phyloP scores from a whole-genome alignment of 2,888 invertebrate species.

The Spodoptera exigua region DNA sequence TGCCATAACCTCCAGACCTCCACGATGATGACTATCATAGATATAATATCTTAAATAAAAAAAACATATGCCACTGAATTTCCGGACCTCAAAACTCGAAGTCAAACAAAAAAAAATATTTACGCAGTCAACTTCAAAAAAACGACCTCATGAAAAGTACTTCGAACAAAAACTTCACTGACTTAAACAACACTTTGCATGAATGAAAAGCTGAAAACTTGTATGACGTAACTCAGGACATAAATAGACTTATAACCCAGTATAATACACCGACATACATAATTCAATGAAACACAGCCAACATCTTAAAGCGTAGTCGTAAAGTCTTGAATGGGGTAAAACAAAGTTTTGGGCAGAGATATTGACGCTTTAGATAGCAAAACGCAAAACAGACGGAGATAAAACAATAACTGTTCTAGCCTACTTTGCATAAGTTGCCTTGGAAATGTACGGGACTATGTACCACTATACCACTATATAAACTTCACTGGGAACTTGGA shows the following conservation, averaged over 20 bases:
- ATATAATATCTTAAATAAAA: too few relatives aligned
- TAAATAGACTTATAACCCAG: slow-evolving; percentile 15
- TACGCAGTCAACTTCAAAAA: too few relatives aligned
- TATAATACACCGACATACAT: slow-evolving; percentile 37
- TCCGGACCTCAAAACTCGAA: too few relatives aligned
- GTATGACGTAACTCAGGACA: slow-evolving; percentile 8
- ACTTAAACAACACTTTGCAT: slow-evolving; percentile 1
- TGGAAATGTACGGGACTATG: slow-evolving; percentile 20
- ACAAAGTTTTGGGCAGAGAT: slow-evolving; percentile 50
- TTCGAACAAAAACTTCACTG: too few relatives aligned
- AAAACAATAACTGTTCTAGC: slow-evolving; percentile 47
- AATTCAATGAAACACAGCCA: slow-evolving; percentile 45
- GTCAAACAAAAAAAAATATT: too few relatives aligned
- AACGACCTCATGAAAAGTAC: too few relatives aligned
- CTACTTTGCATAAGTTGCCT: slow-evolving; percentile 55
- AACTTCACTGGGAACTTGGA: slow-evolving; percentile 19
- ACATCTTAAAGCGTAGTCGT: slow-evolving; percentile 30
- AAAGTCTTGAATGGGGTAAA: slow-evolving; percentile 49
- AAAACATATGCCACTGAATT: too few relatives aligned
- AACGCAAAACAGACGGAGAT: slow-evolving; percentile 47
- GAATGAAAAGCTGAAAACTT: slow-evolving; percentile 6
- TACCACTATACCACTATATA: neutral
- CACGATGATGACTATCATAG: too few relatives aligned
- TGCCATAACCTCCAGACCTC: too few relatives aligned
- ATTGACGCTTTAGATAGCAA: slow-evolving; percentile 53